A percentile compares a stretch with the other conserved stretches of the same genome.
These are phyloP conservation scores for Argyrosomus regius DNA, from an alignment of 2,797 vertebrate species.

Conservation along the genomic window DNA sequence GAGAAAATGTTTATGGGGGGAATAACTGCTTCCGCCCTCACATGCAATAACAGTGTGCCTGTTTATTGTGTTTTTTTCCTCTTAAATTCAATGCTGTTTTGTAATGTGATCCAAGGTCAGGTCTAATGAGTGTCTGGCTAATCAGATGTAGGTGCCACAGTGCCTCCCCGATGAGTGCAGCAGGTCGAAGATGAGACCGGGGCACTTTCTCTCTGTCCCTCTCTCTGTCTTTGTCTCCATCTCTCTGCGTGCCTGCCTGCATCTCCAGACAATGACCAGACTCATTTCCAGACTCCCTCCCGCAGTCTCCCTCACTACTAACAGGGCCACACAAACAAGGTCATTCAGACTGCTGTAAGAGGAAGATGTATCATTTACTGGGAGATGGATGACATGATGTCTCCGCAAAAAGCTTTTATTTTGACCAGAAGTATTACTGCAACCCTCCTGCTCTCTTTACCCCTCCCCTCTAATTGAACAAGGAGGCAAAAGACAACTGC, in stretches of 20 bases:
- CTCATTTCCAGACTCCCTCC: conserved; percentile 72
- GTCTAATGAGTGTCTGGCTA: conserved; percentile 71
- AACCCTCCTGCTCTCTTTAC: conserved; percentile 50
- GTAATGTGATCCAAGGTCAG: conserved; percentile 74
- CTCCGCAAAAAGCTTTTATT: conserved; percentile 79
- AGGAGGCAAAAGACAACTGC: conserved; percentile 80
- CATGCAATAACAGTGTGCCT: conserved; percentile 54
- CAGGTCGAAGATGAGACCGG: conserved; percentile 64
- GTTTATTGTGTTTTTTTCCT: conserved; percentile 46
- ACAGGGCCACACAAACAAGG: conserved; percentile 82
- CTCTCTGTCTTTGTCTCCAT: conserved; percentile 43
- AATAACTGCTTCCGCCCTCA: conserved; percentile 65
- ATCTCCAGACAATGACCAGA: conserved; percentile 77
- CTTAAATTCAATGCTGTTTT: conserved; percentile 49
- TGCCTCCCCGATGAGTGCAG: conserved; percentile 60
- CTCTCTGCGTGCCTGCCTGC: conserved; percentile 41
- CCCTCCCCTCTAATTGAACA: conserved; percentile 78
- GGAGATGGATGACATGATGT: conserved; percentile 82
- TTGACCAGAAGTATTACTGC: conserved; percentile 79
- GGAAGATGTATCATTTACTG: conserved; percentile 84
- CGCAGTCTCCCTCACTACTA: conserved; percentile 66
- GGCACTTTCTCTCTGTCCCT: conserved; percentile 32
- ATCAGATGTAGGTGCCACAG: conserved; percentile 73
- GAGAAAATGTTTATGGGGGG: conserved; percentile 78
- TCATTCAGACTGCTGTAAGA: conserved; percentile 77